phyloP scores from a whole-genome alignment of 1,140 invertebrate species.

The Drosophila guanche region DNA sequence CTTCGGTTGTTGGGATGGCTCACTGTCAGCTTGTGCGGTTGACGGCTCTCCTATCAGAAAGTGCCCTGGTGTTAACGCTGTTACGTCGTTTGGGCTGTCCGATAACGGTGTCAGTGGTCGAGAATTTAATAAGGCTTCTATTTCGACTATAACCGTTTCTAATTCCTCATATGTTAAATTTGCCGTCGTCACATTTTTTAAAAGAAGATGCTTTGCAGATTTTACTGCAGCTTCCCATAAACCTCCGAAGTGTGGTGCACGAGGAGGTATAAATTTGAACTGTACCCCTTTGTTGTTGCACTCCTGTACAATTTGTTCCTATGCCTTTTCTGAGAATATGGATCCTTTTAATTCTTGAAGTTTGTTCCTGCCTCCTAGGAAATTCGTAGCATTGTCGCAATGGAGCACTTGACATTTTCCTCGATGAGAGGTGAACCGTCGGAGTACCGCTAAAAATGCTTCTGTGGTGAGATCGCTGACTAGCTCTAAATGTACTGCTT shows the following conservation, averaged over 20 bases:
- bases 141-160: background rate
- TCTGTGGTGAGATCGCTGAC: background rate
- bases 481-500: too few relatives aligned
- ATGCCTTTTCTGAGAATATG: background rate
- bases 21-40: background rate
- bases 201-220: constrained; percentile 5
- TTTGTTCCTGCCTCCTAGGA: constrained; percentile 8
- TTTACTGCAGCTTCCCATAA: constrained; percentile 3
- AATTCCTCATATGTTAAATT: constrained; percentile 5
- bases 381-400: constrained; percentile 17
- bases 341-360: background rate
- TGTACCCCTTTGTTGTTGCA: too few relatives aligned
- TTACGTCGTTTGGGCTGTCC: too few relatives aligned
- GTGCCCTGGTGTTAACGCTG: background rate
- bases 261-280: too few relatives aligned
- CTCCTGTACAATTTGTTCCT: too few relatives aligned
- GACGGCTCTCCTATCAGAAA: constrained; percentile 4
- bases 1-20: background rate
- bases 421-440: constrained; percentile 2
- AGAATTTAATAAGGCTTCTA: constrained; percentile 28
- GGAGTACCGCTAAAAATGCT: constrained; percentile 1
- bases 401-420: constrained; percentile 6
- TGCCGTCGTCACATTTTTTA: constrained; percentile 4
- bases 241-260: background rate
- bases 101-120: constrained; percentile 1